Evolutionary conservation across 2,888 invertebrate genomes (phyloP), one percentile per base, ranked within the genome.

Genomic region (Cerceris ruficornis): DNA sequence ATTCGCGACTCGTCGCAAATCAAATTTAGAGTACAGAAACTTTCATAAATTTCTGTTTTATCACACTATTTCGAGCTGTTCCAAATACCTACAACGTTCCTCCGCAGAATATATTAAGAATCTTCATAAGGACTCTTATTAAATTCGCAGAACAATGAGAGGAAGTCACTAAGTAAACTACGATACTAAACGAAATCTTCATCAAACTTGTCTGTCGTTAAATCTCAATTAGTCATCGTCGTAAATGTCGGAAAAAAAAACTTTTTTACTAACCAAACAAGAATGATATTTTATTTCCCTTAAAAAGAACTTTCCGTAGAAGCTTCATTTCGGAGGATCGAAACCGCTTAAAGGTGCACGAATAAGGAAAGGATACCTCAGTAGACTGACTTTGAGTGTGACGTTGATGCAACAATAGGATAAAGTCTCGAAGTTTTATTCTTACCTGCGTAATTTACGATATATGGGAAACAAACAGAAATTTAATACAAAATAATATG

Each of bases 371-470:
- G 11, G 11, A 46, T 46, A 46, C 46, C 46, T 46, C 46, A 43
- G 57, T 43, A 55, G 61, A 69, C 17, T 64, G 69, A 74, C 14
- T 69, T 58, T 43, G n/a, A 61, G 49, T 49, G 14, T 57, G 17
- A 49, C 2, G 41, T 55, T 28, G 57, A n/a, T 55, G 28, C 17
- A 58, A 42, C 42, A 17, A 4, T 15, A 2, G 68, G 17, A 60
- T 55, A 14, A 67, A 43, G 9, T 15, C 52, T 62, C 28, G 41
- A 14, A 55, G 15, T 54, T 65, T 80, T 80, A 58, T 69, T 60
- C n/a, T 67, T n/a, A 9, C 65, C 43, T 68, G 67, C 43, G 52
- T 54, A 68, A 72, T n/a, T 74, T 7, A 17, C 52, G 7, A 39
- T 14, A 69, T 11, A 46, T 46, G 11, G 11, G 46, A 46, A 46